Percentiles rank a stretch among this genome's conserved stretches.
Conservation (phyloP, 2,113 vertebrate genomes). For the Varanus komodoensis region DNA sequence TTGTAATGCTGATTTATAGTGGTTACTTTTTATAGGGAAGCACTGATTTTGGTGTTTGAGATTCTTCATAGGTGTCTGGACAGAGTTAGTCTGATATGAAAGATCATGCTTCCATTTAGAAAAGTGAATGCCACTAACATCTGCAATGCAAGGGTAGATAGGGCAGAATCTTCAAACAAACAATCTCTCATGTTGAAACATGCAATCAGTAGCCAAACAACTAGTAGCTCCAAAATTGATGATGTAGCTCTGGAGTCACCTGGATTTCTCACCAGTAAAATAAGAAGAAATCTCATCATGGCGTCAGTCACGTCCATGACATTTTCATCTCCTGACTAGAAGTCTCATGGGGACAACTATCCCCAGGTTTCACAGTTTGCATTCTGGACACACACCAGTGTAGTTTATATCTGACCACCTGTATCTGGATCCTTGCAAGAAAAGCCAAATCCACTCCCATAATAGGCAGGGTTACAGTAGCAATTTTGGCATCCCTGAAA, state of each 20-base stretch:
- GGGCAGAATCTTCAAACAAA: neutral
- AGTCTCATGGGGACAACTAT: neutral
- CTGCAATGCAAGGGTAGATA: slow-evolving; percentile 1
- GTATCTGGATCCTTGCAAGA: neutral
- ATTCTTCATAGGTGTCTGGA: slow-evolving; percentile 1
- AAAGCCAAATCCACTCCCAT: neutral
- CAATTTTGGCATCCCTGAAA: neutral
- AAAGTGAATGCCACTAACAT: neutral
- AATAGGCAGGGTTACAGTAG: neutral
- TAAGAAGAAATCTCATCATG: neutral
- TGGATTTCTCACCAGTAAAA: neutral
- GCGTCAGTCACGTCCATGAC: fast-evolving
- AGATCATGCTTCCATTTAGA: slow-evolving; percentile 21
- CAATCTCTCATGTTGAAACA: too few relatives aligned
- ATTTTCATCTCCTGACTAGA: neutral
- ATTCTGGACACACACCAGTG: neutral
- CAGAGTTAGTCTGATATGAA: slow-evolving; percentile 20
- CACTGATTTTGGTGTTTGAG: slow-evolving; percentile 28
- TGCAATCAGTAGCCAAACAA: neutral
- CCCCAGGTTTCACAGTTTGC: neutral
- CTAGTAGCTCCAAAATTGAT: neutral
- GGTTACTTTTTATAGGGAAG: slow-evolving; percentile 25
- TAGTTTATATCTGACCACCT: neutral
- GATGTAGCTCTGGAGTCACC: neutral
- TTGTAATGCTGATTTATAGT: neutral